phyloP scores from a whole-genome alignment of 2,113 vertebrate species.

The Petrocephalus microphthalmus region DNA sequence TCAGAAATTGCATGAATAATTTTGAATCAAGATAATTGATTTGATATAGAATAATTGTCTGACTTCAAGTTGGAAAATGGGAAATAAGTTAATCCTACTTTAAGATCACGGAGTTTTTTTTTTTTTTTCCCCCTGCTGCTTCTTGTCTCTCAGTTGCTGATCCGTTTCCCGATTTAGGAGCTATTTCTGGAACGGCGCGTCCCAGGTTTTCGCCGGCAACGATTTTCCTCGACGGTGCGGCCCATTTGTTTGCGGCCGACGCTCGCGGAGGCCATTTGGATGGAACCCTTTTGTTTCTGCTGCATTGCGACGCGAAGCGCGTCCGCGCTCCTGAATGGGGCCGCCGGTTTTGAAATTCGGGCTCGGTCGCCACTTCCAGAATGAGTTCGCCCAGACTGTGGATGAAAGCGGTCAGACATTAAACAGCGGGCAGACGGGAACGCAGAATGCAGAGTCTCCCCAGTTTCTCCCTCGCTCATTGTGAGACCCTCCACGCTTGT shows the following conservation, averaged over 20 bases:
- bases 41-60: conserved; percentile 3
- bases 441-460: not conserved
- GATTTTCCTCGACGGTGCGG: not conserved
- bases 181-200: not conserved
- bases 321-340: not conserved
- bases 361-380: not conserved
- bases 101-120: not conserved
- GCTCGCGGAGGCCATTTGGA: not conserved
- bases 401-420: conserved; percentile 22
- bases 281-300: not conserved
- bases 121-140: not conserved
- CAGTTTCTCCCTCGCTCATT: not conserved
- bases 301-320: not conserved
- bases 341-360: conserved; percentile 11
- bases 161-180: not conserved
- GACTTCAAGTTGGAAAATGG: not conserved
- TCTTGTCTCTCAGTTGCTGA: not conserved
- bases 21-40: conserved; percentile 2
- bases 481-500: not conserved
- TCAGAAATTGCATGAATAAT: conserved; percentile 13
- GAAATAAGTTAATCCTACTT: not conserved
- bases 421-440: conserved; percentile 25
- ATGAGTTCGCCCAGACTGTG: conserved; percentile 24
- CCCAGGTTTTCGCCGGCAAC: not conserved
- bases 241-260: conserved; percentile 13